Conservation (phyloP, 2,888 invertebrate species). For the Torymus aiolomorphi region DNA sequence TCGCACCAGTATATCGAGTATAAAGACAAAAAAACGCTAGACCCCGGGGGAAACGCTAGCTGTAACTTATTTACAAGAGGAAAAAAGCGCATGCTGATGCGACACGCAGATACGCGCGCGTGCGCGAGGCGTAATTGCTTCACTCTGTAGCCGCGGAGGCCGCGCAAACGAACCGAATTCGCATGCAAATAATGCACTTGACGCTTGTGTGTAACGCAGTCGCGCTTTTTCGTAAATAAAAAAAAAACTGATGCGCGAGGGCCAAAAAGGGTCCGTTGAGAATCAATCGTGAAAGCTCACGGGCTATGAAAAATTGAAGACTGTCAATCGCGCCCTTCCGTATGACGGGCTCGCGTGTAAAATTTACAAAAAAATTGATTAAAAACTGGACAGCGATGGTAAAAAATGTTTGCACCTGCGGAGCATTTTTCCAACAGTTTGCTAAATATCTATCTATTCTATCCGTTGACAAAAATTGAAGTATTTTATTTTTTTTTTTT, state of each 20-base stretch:
- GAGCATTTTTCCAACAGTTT: constrained; percentile 16
- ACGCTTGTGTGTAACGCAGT: constrained; percentile 30
- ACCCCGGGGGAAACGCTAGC: not conserved
- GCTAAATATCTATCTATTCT: too few species aligned
- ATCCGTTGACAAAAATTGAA: too few species aligned
- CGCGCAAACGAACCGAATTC: constrained; percentile 48
- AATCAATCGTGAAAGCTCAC: constrained; percentile 51
- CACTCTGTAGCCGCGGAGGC: not conserved
- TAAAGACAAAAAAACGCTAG: too few species aligned
- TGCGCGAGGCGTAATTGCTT: constrained; percentile 46
- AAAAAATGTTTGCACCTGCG: constrained; percentile 6
- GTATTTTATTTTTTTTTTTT: too few species aligned
- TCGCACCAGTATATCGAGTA: too few species aligned
- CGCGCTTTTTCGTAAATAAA: constrained; percentile 37
- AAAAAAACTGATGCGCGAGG: not conserved
- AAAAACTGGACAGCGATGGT: constrained; percentile 38
- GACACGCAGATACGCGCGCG: constrained; percentile 9
- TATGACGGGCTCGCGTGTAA: constrained; percentile 29
- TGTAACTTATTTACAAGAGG: constrained; percentile 53
- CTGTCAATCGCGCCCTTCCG: constrained; percentile 48
- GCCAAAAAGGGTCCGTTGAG: constrained; percentile 24
- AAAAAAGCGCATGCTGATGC: constrained; percentile 27
- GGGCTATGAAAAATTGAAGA: constrained; percentile 53
- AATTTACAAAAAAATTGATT: constrained; percentile 52
- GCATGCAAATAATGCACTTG: constrained; percentile 58